Evolutionary conservation across 2,888 invertebrate genomes (phyloP).

Genomic region (Heliconius ethilla): DNA sequence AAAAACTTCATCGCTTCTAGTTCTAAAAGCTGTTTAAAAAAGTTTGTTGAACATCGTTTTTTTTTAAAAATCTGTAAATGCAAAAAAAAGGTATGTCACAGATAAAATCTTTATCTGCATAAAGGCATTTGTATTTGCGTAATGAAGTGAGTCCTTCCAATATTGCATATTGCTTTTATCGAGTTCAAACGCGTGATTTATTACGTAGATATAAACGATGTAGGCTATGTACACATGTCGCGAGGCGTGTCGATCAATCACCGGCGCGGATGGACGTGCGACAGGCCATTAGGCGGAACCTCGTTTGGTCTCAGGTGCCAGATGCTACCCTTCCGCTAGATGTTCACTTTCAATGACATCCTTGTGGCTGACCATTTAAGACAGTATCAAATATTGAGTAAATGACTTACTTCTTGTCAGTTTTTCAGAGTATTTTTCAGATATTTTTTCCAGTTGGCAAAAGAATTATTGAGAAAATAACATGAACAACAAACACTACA

Average conservation of each 20-base stretch:
- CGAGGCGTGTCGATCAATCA: constrained; percentile 78
- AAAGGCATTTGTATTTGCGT: constrained; percentile 23
- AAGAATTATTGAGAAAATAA: not conserved
- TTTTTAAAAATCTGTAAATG: no score
- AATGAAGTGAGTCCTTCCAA: constrained; percentile 36
- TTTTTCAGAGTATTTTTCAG: not conserved
- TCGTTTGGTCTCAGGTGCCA: constrained; percentile 69
- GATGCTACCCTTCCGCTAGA: constrained; percentile 44
- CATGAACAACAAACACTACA: no score
- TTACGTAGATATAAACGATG: constrained; percentile 63
- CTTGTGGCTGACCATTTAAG: constrained; percentile 20
- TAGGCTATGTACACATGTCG: constrained; percentile 68
- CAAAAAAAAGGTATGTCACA: not conserved
- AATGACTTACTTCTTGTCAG: not conserved
- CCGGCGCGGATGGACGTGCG: constrained; percentile 72
- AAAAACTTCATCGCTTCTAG: no score
- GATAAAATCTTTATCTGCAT: not conserved
- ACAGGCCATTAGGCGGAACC: constrained; percentile 76
- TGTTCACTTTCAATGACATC: constrained; percentile 17
- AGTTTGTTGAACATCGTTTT: no score
- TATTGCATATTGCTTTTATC: constrained; percentile 40
- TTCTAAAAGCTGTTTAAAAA: no score
- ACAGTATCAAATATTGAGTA: constrained; percentile 45
- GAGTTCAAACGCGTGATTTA: constrained; percentile 65
- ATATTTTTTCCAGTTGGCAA: not conserved